Evolutionary conservation across 2,888 invertebrate species (phyloP).

Genomic region (Lasioglossum villosulum): DNA sequence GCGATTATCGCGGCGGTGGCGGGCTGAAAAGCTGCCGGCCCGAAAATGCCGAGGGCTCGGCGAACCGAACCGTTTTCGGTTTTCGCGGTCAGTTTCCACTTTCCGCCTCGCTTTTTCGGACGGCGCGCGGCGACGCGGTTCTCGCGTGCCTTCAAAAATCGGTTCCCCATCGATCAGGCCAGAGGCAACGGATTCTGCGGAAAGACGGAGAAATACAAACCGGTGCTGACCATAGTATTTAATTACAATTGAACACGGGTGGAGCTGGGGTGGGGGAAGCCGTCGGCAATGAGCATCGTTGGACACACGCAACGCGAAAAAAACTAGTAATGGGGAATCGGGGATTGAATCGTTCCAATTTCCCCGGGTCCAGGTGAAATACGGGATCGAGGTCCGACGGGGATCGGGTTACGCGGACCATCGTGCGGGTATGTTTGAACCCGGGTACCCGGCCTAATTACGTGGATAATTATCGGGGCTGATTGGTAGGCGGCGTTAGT

Average conservation of each 20-base stretch:
- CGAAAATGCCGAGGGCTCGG: not conserved
- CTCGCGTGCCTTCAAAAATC: not conserved
- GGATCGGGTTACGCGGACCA: not conserved
- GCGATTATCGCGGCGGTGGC: not conserved
- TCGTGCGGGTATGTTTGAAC: constrained; percentile 56
- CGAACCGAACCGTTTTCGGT: not conserved
- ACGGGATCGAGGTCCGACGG: not conserved
- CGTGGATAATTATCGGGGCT: constrained; percentile 69
- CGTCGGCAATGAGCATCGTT: not conserved
- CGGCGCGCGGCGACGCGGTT: not conserved
- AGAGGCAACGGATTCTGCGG: not conserved
- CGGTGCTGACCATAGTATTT: not conserved
- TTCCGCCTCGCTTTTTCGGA: not conserved
- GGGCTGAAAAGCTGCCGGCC: not conserved
- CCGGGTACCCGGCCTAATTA: constrained; percentile 62
- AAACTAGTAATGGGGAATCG: constrained; percentile 17
- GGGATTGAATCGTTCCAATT: constrained; percentile 27
- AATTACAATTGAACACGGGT: not conserved
- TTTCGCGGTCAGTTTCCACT: not conserved
- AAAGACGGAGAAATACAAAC: not conserved
- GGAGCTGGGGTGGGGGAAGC: not conserved
- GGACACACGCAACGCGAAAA: constrained; percentile 20
- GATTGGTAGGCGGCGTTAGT: constrained; percentile 64
- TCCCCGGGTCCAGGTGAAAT: constrained; percentile 42
- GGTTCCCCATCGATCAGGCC: not conserved